Conservation (phyloP, 2,888 invertebrate genomes). For the Chloromyia formosa region DNA sequence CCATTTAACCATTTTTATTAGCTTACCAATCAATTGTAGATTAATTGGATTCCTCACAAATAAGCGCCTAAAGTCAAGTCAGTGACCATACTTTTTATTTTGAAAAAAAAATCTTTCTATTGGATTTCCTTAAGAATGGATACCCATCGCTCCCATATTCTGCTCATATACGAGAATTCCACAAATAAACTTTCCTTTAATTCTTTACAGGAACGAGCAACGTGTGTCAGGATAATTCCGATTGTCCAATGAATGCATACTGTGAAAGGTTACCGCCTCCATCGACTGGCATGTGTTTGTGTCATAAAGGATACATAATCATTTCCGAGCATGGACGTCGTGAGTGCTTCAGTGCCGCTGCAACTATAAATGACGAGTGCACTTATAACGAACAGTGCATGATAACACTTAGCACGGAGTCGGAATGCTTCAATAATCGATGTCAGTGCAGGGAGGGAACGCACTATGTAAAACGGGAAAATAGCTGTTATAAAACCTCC, state of each 20-base stretch:
- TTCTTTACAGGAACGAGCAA: constrained; percentile 51
- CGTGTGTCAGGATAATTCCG: constrained; percentile 48
- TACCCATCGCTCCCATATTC: too few relatives aligned
- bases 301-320: constrained; percentile 53
- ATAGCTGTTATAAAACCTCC: constrained; percentile 60
- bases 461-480: constrained; percentile 56
- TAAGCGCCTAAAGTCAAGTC: too few relatives aligned
- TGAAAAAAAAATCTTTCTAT: too few relatives aligned
- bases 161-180: too few relatives aligned
- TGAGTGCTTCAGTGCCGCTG: constrained; percentile 55
- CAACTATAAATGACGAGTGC: constrained; percentile 58
- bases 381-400: constrained; percentile 60
- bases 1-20: neutral
- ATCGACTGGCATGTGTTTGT: constrained; percentile 53
- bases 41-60: too few relatives aligned
- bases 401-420: constrained; percentile 57
- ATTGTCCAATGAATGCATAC: constrained; percentile 51
- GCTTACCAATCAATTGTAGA: neutral
- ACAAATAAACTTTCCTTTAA: too few relatives aligned
- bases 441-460: constrained; percentile 60
- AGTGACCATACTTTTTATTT: too few relatives aligned
- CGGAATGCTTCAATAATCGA: constrained; percentile 58
- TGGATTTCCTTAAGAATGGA: too few relatives aligned
- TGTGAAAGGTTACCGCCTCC: constrained; percentile 52
- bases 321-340: constrained; percentile 48